These are phyloP conservation scores for Fukomys damarensis DNA, from an alignment of 2,113 vertebrate genomes.

Conservation along the genomic window DNA sequence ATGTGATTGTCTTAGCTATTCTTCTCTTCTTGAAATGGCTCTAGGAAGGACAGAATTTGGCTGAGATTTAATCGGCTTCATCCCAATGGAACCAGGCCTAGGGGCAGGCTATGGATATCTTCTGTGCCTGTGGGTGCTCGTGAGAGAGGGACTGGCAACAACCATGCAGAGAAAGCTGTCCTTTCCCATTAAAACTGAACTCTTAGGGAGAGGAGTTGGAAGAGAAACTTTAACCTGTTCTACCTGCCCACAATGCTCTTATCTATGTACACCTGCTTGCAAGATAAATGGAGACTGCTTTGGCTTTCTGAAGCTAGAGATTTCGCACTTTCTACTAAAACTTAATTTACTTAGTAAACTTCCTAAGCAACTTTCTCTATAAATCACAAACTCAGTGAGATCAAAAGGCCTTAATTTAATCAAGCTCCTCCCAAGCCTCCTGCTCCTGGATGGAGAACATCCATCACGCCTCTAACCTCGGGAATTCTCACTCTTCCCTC, in stretches of 20 bases:
- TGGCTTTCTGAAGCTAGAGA: background rate
- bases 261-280: background rate
- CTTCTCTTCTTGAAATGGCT: slow-evolving; percentile 23
- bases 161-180: background rate
- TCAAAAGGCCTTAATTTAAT: background rate
- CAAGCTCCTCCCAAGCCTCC: background rate
- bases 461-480: background rate
- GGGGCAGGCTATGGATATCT: background rate
- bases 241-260: background rate
- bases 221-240: background rate
- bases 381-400: slow-evolving; percentile 22
- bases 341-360: background rate
- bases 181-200: background rate
- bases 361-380: background rate
- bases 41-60: background rate
- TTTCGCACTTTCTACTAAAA: background rate
- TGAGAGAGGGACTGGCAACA: background rate
- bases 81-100: background rate
- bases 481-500: background rate
- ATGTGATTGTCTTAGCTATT: slow-evolving; percentile 27
- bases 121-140: background rate
- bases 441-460: background rate
- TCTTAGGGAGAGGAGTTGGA: background rate
- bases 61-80: background rate
- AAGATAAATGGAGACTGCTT: background rate